phyloP scores from a whole-genome alignment of 2,113 vertebrate species.

The Sorex araneus region DNA sequence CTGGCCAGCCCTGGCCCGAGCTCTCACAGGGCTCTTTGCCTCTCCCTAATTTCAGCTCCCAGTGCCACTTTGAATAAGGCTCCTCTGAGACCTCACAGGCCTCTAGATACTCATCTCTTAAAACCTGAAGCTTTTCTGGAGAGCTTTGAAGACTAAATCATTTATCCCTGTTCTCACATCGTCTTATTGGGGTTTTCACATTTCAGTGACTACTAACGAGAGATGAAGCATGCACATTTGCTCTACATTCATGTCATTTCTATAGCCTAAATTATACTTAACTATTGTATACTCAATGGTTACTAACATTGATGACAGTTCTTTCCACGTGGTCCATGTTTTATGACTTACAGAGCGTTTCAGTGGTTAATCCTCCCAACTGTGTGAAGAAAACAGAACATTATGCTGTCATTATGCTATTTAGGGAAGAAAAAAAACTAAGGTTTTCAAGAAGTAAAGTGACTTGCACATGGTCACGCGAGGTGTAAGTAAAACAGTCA shows the following conservation, averaged over 20 bases:
- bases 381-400: not conserved
- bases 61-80: fast-evolving
- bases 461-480: not conserved
- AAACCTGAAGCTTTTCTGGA: not conserved
- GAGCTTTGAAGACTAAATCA: not conserved
- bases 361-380: not conserved
- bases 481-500: not conserved
- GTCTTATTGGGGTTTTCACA: not conserved
- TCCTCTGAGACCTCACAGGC: not conserved
- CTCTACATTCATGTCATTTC: too few species aligned
- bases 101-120: not conserved
- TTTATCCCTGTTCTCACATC: not conserved
- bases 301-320: not conserved
- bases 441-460: not conserved
- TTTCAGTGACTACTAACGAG: not conserved
- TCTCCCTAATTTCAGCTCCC: not conserved
- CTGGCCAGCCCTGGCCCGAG: not conserved
- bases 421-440: not conserved
- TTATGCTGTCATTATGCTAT: not conserved
- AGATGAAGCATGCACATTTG: not conserved
- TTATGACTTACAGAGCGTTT: conserved; percentile 7
- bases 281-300: not conserved
- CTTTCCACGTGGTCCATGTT: not conserved
- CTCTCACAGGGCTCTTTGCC: not conserved
- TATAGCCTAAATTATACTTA: not conserved